A percentile compares a stretch with the other conserved stretches of the same genome.
phyloP scores from a whole-genome alignment of 2,888 invertebrate species.

The Netelia fuscicornis region DNA sequence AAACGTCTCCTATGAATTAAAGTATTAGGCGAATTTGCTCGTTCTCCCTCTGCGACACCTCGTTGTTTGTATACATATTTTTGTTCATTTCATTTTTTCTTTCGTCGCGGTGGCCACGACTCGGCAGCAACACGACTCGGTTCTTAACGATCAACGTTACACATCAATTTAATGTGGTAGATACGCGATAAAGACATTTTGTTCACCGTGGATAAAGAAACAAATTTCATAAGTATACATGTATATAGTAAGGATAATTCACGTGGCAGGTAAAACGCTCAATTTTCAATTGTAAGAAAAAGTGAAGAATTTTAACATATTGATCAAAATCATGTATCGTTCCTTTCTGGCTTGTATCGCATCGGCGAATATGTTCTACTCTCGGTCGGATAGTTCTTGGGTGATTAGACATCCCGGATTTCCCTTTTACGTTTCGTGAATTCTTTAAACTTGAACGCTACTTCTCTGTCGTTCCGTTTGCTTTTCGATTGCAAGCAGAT shows the following conservation, averaged over 20 bases:
- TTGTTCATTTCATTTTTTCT: background rate
- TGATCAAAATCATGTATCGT: background rate
- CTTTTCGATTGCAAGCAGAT: too few relatives aligned
- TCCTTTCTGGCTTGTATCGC: background rate
- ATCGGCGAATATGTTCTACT: background rate
- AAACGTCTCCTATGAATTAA: slow-evolving; percentile 48
- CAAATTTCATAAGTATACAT: background rate
- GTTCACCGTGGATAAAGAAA: background rate
- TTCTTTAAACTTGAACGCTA: too few relatives aligned
- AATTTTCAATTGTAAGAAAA: slow-evolving; percentile 6
- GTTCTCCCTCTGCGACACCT: slow-evolving; percentile 6
- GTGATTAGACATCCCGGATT: too few relatives aligned
- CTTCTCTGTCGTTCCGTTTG: too few relatives aligned
- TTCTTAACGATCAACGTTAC: background rate
- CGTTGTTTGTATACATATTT: background rate
- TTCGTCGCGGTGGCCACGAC: background rate
- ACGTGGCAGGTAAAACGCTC: slow-evolving; percentile 6
- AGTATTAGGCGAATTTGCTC: slow-evolving; percentile 51
- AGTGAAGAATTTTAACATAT: slow-evolving; percentile 20
- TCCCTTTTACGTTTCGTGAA: too few relatives aligned
- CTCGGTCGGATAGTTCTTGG: too few relatives aligned
- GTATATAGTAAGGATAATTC: slow-evolving; percentile 34
- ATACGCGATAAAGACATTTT: background rate
- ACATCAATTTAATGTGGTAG: too few relatives aligned
- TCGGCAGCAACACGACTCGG: background rate